Conservation (phyloP, 1,140 invertebrate genomes). For the Lepidurus packardi region DNA sequence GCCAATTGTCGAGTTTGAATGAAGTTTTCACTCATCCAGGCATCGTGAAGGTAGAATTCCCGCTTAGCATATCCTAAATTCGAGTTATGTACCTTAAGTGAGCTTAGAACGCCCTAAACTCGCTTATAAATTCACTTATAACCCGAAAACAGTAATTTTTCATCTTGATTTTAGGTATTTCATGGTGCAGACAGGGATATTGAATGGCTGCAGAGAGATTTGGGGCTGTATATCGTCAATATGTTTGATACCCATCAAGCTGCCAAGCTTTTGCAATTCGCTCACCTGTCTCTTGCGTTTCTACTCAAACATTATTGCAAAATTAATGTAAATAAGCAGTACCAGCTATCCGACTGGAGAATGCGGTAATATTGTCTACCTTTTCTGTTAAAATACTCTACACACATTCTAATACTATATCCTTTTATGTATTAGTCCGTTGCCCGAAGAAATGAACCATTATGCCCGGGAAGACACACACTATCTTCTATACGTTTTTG, state of each 20-base stretch:
- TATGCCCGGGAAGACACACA: constrained; percentile 95
- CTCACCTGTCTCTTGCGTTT: constrained; percentile 67
- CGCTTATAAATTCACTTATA: too few relatives aligned
- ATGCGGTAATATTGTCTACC: constrained; percentile 55
- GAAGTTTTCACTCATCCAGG: constrained; percentile 84
- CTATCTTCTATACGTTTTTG: constrained; percentile 89
- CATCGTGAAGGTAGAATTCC: constrained; percentile 70
- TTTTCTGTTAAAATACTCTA: background rate
- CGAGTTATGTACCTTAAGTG: background rate
- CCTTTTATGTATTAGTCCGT: constrained; percentile 56
- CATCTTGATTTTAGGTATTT: constrained; percentile 59
- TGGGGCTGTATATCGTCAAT: constrained; percentile 91
- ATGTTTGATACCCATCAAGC: constrained; percentile 96
- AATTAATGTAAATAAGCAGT: constrained; percentile 76
- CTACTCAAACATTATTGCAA: constrained; percentile 74
- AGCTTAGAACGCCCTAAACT: too few relatives aligned
- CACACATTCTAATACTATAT: background rate
- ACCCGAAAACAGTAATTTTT: too few relatives aligned
- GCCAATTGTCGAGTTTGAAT: constrained; percentile 78
- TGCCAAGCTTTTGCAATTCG: constrained; percentile 65
- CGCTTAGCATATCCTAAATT: background rate
- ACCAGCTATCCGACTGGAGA: constrained; percentile 94
- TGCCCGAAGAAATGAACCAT: constrained; percentile 71
- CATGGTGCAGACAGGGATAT: constrained; percentile 89
- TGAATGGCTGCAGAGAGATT: constrained; percentile 90